Conservation (phyloP, 2,888 invertebrate genomes). For the Melanchra persicariae region DNA sequence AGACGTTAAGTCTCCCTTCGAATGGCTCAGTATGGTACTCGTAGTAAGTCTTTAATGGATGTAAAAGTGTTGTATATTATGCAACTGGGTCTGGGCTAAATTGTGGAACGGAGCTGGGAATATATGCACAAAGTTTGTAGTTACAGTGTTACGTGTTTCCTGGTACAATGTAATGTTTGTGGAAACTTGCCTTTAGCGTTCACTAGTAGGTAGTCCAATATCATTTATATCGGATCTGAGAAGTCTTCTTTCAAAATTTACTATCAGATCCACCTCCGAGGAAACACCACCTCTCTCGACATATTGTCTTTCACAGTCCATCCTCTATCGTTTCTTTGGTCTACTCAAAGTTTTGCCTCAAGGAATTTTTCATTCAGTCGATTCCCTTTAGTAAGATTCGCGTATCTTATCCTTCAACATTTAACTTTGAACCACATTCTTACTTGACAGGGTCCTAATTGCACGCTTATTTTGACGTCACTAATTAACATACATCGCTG, state of each 20-base stretch:
- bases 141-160: conserved; percentile 35
- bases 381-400: background rate
- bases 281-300: background rate
- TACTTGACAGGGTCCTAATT: conserved; percentile 48
- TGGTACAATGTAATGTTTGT: conserved; percentile 4
- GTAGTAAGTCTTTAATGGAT: conserved; percentile 43
- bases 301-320: background rate
- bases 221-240: background rate
- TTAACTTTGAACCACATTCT: conserved; percentile 40
- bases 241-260: background rate
- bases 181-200: background rate
- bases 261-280: background rate
- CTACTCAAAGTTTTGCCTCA: background rate
- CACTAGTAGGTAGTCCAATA: background rate
- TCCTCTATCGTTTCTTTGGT: background rate
- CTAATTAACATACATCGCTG: conserved; percentile 52
- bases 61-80: conserved; percentile 53
- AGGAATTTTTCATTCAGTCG: background rate
- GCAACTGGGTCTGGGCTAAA: conserved; percentile 54
- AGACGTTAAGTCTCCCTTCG: conserved; percentile 25
- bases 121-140: background rate
- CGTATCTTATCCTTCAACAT: conserved; percentile 27
- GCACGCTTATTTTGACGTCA: conserved; percentile 56
- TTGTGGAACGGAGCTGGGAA: conserved; percentile 33
- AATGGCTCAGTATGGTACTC: conserved; percentile 47